Evolutionary conservation across 2,113 vertebrate genomes (phyloP), one percentile per base, ranked within the genome.

Genomic region (Xiphophorus couchianus): DNA sequence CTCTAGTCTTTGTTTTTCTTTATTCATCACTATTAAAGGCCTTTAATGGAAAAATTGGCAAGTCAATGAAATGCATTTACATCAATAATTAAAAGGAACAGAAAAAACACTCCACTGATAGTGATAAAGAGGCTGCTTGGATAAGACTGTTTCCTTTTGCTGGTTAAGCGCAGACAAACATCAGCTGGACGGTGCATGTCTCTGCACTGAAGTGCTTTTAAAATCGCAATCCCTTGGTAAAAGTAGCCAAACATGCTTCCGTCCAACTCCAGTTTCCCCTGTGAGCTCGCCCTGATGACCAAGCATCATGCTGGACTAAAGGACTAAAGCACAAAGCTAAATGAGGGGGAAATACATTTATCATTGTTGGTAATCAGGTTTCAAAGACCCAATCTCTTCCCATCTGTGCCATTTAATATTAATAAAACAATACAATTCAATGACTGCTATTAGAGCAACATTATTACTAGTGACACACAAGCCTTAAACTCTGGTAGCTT

Each of bases 51-150:
- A 73, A 81, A 78, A 76, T 86, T 83, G 66, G 86, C 48, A 75
- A 76, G 77, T 90, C 35, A 91, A 88, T 87, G 84, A 91, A 85
- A 86, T 25, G 2, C 83, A 86, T 89, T 85, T 76, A 79, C 86
- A 91, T 94, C 76, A 92, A 94, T 94, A 91, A 92, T 91, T 90
- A 89, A 92, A 51, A 74, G 78, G 73, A 48, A 78, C 88, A 89
- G 89, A 87, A 81, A 80, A 91, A 86, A 58, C 73, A 29, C 73
- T 69, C 78, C 78, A 77, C 37, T 63, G 70, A 90, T 80, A 79
- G 73, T 69, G 78, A 89, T 89, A 71, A 81, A 89, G 61, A 83
- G 77, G 75, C 66, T 37, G 78, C 74, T 87, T 80, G 42, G 86
- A 85, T 78, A 87, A 83, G 60, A 68, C 60, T 31, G 42, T 72